Conservation (phyloP, 1,140 invertebrate species). For the Bathynomus jamesi region DNA sequence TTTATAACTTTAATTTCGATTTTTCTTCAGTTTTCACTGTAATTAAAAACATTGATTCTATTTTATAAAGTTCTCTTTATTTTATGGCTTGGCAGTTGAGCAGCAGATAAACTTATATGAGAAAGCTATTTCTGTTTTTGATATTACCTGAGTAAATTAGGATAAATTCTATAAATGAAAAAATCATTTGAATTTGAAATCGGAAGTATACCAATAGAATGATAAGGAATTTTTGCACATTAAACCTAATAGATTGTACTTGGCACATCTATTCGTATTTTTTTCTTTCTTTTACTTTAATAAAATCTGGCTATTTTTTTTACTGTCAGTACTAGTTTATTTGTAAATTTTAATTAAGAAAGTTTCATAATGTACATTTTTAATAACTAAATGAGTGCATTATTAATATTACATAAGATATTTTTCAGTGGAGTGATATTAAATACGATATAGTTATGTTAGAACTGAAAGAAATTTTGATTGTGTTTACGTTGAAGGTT, state of each 20-base stretch:
- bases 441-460: constrained; percentile 14
- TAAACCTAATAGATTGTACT: neutral
- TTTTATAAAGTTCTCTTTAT: no score
- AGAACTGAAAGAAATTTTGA: constrained; percentile 14
- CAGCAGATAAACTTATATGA: no score
- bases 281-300: neutral
- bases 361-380: no score
- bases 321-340: no score
- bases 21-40: no score
- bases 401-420: constrained; percentile 21
- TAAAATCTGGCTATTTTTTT: no score
- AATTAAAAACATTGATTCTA: no score
- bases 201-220: neutral
- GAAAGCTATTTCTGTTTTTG: no score
- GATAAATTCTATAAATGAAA: neutral
- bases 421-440: constrained; percentile 23
- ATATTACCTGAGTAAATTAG: neutral
- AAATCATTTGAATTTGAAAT: neutral
- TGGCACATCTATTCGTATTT: neutral
- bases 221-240: neutral
- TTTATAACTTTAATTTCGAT: no score
- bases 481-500: constrained; percentile 23
- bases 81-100: no score
- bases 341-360: no score
- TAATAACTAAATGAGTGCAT: neutral